These are phyloP conservation scores for Luperina testacea DNA, from an alignment of 2,888 invertebrate genomes.

Conservation along the genomic window DNA sequence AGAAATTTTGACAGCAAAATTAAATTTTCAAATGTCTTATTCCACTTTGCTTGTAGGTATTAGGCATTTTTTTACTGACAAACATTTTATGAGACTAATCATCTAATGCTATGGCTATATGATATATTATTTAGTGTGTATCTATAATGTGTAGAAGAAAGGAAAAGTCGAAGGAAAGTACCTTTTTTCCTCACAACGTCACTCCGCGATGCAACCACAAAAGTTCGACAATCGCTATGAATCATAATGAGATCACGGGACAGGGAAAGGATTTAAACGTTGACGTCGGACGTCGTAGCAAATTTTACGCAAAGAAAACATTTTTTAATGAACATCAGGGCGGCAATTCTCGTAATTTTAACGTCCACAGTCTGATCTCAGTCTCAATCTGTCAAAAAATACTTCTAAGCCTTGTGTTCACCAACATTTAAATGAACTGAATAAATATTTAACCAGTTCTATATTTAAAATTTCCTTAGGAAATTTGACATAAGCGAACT, in stretches of 20 bases:
- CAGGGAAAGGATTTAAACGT: background rate
- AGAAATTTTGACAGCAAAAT: background rate
- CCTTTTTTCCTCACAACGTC: conserved; percentile 1
- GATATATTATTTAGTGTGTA: background rate
- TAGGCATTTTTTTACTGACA: background rate
- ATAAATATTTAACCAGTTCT: no score
- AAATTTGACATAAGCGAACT: no score
- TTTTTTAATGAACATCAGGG: no score
- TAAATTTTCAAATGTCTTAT: background rate
- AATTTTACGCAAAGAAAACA: background rate
- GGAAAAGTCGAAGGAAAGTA: background rate
- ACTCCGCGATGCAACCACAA: background rate
- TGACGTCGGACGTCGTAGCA: background rate
- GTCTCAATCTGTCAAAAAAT: no score
- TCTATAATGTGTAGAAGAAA: background rate
- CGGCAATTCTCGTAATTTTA: no score
- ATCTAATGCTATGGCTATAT: background rate
- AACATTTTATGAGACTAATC: background rate
- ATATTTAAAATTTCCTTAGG: no score
- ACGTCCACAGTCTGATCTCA: no score
- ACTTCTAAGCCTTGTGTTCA: no score
- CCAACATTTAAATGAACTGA: no score
- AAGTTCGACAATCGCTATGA: background rate
- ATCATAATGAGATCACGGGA: conserved; percentile 2
- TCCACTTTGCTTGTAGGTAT: background rate